phyloP scores from a whole-genome alignment of 2,113 vertebrate genomes.

The Catharus fuscescens region DNA sequence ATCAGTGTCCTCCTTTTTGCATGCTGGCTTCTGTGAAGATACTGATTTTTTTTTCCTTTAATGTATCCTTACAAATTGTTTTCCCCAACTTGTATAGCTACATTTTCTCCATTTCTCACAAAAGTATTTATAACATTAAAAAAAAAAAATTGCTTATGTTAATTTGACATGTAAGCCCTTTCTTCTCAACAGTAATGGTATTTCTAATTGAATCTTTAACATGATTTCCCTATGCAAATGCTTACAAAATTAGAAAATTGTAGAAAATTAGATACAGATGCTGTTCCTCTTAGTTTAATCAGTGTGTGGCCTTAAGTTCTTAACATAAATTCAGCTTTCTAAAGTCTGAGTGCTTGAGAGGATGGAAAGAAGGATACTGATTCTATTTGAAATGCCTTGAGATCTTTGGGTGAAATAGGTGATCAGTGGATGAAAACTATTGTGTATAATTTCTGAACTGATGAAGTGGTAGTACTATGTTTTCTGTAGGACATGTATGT shows the following conservation, averaged over 20 bases:
- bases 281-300: neutral
- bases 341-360: neutral
- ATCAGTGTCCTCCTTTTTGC: slow-evolving; percentile 58
- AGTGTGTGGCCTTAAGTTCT: neutral
- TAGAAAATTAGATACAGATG: neutral
- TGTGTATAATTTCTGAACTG: neutral
- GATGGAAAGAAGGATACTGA: neutral
- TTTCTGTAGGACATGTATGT: neutral
- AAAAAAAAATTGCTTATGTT: neutral
- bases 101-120: neutral
- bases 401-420: neutral
- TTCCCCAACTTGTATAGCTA: neutral
- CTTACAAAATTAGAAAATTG: neutral
- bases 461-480: neutral
- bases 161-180: neutral
- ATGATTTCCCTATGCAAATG: neutral
- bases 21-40: slow-evolving; percentile 8
- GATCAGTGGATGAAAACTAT: neutral
- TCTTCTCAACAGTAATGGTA: neutral
- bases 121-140: neutral
- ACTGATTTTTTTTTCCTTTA: neutral
- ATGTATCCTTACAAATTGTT: neutral
- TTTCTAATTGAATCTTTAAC: neutral
- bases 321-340: neutral
- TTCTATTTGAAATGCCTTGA: neutral